Percentiles rank a stretch among this genome's conserved stretches.
Evolutionary conservation across 2,797 vertebrate species (phyloP).

Genomic region (Platalea minor): DNA sequence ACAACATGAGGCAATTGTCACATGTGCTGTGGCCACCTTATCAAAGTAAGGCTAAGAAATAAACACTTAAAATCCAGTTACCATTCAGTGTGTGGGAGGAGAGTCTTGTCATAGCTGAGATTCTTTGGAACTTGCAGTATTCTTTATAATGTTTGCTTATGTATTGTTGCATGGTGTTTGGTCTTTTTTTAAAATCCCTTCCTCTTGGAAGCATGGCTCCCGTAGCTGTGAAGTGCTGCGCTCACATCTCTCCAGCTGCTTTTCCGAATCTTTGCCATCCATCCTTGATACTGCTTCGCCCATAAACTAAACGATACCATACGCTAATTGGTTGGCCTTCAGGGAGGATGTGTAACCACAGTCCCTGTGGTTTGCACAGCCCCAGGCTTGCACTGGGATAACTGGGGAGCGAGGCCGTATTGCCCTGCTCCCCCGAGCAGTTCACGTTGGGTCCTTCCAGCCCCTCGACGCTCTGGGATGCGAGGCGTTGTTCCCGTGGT

Average conservation of each 20-base stretch:
- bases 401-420: not conserved
- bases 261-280: not conserved
- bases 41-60: not conserved
- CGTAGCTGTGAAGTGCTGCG: not conserved
- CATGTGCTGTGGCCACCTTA: not conserved
- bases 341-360: not conserved
- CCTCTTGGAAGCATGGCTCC: not conserved
- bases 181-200: not conserved
- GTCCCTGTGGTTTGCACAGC: not conserved
- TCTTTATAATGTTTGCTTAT: not conserved
- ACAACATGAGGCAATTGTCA: not conserved
- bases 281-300: not conserved
- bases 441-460: not conserved
- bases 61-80: not conserved
- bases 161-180: not conserved
- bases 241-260: not conserved
- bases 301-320: accelerated
- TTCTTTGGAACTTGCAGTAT: not conserved
- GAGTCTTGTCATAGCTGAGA: not conserved
- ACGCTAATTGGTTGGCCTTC: accelerated
- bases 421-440: not conserved
- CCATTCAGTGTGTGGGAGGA: not conserved
- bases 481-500: not conserved
- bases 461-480: not conserved
- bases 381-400: not conserved